Conservation (phyloP, 2,113 vertebrate genomes). For the Pipa parva region DNA sequence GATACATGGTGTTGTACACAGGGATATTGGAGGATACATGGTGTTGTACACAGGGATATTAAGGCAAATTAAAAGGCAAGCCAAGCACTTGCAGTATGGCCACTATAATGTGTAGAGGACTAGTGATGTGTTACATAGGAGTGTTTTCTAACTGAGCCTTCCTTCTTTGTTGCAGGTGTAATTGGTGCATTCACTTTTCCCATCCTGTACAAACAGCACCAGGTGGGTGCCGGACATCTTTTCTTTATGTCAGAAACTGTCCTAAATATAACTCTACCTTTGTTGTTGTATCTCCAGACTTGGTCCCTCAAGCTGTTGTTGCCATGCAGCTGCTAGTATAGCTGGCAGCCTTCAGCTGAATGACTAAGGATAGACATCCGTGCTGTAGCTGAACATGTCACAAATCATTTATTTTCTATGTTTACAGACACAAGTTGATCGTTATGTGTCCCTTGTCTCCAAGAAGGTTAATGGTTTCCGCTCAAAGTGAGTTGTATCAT, state of each 20-base stretch:
- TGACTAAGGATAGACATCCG: no score
- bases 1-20: no score
- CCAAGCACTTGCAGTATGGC: not conserved
- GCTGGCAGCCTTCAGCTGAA: no score
- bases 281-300: no score
- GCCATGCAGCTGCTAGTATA: no score
- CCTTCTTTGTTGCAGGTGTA: conserved; percentile 64
- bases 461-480: conserved; percentile 67
- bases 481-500: conserved; percentile 74
- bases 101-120: not conserved
- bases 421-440: conserved; percentile 72
- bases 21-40: no score
- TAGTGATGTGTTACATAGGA: not conserved
- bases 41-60: no score
- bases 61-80: no score
- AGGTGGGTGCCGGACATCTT: conserved; percentile 59
- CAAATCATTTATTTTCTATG: not conserved
- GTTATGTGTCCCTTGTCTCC: conserved; percentile 63
- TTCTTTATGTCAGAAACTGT: no score
- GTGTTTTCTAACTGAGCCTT: no score
- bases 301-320: no score
- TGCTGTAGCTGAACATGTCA: not conserved
- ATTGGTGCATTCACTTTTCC: conserved; percentile 81
- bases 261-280: no score
- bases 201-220: conserved; percentile 76